These are phyloP conservation scores for Cephalopholis sonnerati DNA, from an alignment of 2,113 vertebrate genomes.

Conservation along the genomic window DNA sequence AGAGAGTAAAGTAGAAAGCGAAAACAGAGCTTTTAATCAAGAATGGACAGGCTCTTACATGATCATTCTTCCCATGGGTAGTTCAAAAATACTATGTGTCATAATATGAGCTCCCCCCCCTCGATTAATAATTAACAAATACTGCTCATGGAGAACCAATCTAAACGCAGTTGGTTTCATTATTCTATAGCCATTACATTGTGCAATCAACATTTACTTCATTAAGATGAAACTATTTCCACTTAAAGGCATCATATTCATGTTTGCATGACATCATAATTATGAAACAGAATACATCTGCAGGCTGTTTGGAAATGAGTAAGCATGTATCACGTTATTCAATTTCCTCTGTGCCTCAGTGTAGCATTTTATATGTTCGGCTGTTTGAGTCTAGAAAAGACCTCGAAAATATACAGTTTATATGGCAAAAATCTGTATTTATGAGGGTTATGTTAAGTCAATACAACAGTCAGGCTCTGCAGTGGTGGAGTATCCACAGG, in stretches of 20 bases:
- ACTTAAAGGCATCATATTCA: slow-evolving; percentile 21
- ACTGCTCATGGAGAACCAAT: too few relatives aligned
- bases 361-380: neutral
- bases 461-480: slow-evolving; percentile 69
- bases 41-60: too few relatives aligned
- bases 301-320: slow-evolving; percentile 50
- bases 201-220: too few relatives aligned
- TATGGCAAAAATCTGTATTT: slow-evolving; percentile 30
- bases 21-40: too few relatives aligned
- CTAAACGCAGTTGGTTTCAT: too few relatives aligned
- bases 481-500: slow-evolving; percentile 49
- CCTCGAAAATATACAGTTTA: neutral
- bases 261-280: slow-evolving; percentile 43
- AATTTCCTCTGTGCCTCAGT: neutral
- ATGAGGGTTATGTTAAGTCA: slow-evolving; percentile 66
- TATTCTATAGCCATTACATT: too few relatives aligned
- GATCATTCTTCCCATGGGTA: too few relatives aligned
- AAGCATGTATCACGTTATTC: slow-evolving; percentile 11
- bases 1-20: too few relatives aligned
- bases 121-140: too few relatives aligned
- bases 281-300: slow-evolving; percentile 36
- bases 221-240: too few relatives aligned
- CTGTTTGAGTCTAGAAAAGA: neutral
- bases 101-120: too few relatives aligned
- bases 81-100: too few relatives aligned